Evolutionary conservation across 2,113 vertebrate genomes (phyloP), one percentile per base, ranked within the genome.

Genomic region (Limnothrissa miodon): DNA sequence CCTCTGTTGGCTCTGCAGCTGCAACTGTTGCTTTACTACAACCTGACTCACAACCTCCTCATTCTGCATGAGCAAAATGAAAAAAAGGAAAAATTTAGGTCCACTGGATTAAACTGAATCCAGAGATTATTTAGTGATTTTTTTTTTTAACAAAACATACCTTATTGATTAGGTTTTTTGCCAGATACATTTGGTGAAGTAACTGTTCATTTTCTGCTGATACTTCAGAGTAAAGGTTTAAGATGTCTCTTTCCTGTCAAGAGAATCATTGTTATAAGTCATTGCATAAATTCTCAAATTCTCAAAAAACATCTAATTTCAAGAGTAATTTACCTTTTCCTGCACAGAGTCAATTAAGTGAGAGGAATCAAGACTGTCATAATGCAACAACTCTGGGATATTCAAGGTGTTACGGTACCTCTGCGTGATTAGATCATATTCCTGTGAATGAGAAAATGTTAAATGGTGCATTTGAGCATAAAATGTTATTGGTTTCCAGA

Each of bases 321-420:
- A 17, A 10, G 10, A 25, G 42, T 42, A 70, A 70, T 39, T 59
- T 89, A 99, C 98, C 97, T 95, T 95, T 83, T 91, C 93, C 87
- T 95, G 95, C 83, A 97, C 93, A 78, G 93, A 94, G 33, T 97
- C 93, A 87, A 94, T 93, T 89, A 98, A 90, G 0, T 95, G 93
- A 0, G 87, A 91, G 53, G 89, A 89, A 5, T 92, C 90, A 81
- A 90, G 89, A 62, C 89, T 96, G 85, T 93, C 95, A 59, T 90
- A 86, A 13, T 92, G 91, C 0, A 84, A 82, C 21, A 81, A 92
- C 0, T 88, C 93, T 39, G 91, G 83, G 42, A 91, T 74, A 10
- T 94, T 92, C 86, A 98, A 86, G 85, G 94, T 94, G 46, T 91
- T 91, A 45, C 91, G 89, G 90, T 97, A 99, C 83, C 95, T 95